Evolutionary conservation across 2,888 invertebrate genomes (phyloP), one percentile per base, ranked within the genome.

Genomic region (Ornithoptera priamus): DNA sequence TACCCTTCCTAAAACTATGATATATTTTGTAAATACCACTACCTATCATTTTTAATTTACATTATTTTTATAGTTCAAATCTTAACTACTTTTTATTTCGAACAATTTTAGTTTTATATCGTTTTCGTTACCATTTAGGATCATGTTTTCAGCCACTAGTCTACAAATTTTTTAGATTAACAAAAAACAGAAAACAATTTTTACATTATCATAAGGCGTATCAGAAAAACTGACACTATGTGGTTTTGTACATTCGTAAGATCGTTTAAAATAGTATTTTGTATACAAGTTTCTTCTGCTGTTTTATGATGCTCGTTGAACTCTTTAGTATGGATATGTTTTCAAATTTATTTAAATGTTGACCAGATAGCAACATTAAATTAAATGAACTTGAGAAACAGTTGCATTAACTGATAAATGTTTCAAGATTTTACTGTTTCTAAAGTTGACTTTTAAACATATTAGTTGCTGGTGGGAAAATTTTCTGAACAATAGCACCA

Each of bases 201-300:
- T 88, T 88, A 78, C 75, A 77, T 78, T 77, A 85, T 88, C 83
- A 83, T 85, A 86, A 85, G 87, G 87, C 75, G 81, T 83, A 76
- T 75, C 76, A 79, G 80, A 89, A 88, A 89, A 88, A 86, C 67
- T 80, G 75, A 81, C 80, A 82, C 80, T 81, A 84, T 87, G 84
- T 85, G 82, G 75, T 87, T 85, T 85, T 83, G 85, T 83, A 85
- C 74, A 82, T 84, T 80, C 75, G 77, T 71, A 71, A 30, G 46
- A 68, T 56, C 2, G 64, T 67, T 61, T 69, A 70, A 70, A 71
- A 71, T 71, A 46, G 12, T 46, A 4, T 46, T 46, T 57, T 71
- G 12, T n/a, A 71, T 70, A 71, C 68, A 69, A 72, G 72, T 59
- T 66, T 67, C 36, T 66, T 60, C 24, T 71, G 68, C 18, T 56